Conservation (phyloP, 1,140 invertebrate genomes). For the Cataglyphis hispanica region DNA sequence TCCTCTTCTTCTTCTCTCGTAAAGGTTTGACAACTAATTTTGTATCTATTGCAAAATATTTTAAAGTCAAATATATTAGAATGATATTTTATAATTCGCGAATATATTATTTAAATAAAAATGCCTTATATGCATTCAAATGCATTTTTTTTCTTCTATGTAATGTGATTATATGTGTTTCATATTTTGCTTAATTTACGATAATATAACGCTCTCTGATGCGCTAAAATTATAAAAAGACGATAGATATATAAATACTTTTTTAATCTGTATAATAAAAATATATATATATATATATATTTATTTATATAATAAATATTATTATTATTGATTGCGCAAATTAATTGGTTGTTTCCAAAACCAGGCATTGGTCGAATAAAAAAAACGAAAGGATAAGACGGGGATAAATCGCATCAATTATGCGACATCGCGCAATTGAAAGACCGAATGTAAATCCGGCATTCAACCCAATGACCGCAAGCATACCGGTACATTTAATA, state of each 20-base stretch:
- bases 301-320: not conserved
- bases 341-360: not conserved
- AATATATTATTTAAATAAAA: conserved; percentile 17
- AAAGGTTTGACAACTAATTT: not conserved
- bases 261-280: no score
- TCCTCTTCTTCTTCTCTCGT: not conserved
- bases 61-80: not conserved
- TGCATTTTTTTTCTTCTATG: not conserved
- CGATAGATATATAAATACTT: no score
- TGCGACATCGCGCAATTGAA: conserved; percentile 41
- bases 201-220: not conserved
- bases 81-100: not conserved
- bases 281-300: no score
- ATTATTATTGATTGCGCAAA: not conserved
- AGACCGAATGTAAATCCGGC: conserved; percentile 50
- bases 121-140: not conserved
- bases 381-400: not conserved
- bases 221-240: no score
- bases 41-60: not conserved
- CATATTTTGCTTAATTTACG: no score
- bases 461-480: conserved; percentile 76
- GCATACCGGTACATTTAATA: conserved; percentile 78
- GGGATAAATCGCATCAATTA: conserved; percentile 28
- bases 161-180: no score
- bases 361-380: not conserved